Evolutionary conservation across 1,140 invertebrate species (phyloP).

Genomic region (Dolichoris vasculosae): DNA sequence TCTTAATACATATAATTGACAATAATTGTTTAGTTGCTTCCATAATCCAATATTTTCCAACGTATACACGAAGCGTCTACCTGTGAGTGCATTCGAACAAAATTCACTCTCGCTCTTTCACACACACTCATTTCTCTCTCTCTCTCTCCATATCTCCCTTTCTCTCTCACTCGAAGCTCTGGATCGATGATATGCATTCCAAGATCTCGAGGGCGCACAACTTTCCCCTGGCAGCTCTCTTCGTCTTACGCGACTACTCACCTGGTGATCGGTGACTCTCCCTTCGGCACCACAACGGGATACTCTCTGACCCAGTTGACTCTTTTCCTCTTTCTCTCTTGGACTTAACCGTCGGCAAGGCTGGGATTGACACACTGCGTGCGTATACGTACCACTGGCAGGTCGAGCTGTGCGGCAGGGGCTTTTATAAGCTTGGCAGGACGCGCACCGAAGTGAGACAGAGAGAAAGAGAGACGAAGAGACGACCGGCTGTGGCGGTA

Average conservation of each 20-base stretch:
- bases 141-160: neutral
- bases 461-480: neutral
- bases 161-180: neutral
- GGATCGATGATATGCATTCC: neutral
- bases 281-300: neutral
- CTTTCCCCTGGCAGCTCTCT: neutral
- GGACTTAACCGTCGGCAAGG: neutral
- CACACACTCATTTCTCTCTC: neutral
- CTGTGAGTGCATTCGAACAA: neutral
- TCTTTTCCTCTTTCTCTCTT: too few species aligned
- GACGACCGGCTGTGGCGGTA: slow-evolving; percentile 26
- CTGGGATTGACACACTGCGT: slow-evolving; percentile 12
- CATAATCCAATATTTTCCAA: neutral
- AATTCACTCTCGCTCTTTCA: neutral
- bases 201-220: neutral
- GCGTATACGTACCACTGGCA: slow-evolving; percentile 59
- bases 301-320: neutral
- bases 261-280: slow-evolving; percentile 6
- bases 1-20: neutral
- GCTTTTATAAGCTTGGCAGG: slow-evolving; percentile 63
- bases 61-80: neutral
- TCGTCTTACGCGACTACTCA: neutral
- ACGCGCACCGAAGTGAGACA: neutral
- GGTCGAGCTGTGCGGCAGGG: slow-evolving; percentile 52
- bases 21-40: neutral